Evolutionary conservation across 2,797 vertebrate genomes (phyloP).

Genomic region (Rhincodon typus): DNA sequence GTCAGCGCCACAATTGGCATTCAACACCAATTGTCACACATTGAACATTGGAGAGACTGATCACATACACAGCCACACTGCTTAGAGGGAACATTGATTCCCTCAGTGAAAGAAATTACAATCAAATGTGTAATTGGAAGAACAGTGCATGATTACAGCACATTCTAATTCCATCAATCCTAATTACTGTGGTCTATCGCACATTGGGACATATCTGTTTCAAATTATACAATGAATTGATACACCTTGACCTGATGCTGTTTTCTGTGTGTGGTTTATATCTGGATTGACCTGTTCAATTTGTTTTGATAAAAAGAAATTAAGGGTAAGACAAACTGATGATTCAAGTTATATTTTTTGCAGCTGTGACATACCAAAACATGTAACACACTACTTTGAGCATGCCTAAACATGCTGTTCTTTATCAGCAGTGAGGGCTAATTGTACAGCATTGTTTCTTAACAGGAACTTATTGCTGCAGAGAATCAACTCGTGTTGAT

Average conservation of each 20-base stretch:
- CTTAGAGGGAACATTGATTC: no score
- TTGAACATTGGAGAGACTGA: no score
- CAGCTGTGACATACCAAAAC: background rate
- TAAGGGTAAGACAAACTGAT: background rate
- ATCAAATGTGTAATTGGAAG: background rate
- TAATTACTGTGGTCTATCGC: background rate
- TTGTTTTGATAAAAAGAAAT: background rate
- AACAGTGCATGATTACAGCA: background rate
- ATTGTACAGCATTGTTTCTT: background rate
- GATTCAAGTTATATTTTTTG: background rate
- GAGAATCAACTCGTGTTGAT: background rate
- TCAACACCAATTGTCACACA: no score
- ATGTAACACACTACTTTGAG: background rate
- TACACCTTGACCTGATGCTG: background rate
- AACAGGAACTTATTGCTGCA: background rate
- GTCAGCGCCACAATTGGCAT: no score
- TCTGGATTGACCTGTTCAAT: background rate
- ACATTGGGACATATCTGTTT: background rate
- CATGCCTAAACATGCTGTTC: no score
- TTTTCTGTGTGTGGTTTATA: background rate
- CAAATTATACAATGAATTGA: background rate
- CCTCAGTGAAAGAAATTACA: no score
- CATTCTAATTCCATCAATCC: background rate
- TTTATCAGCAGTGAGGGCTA: no score
- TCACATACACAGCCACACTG: no score